phyloP scores from a whole-genome alignment of 1,140 invertebrate genomes.

The Drosophila triauraria region DNA sequence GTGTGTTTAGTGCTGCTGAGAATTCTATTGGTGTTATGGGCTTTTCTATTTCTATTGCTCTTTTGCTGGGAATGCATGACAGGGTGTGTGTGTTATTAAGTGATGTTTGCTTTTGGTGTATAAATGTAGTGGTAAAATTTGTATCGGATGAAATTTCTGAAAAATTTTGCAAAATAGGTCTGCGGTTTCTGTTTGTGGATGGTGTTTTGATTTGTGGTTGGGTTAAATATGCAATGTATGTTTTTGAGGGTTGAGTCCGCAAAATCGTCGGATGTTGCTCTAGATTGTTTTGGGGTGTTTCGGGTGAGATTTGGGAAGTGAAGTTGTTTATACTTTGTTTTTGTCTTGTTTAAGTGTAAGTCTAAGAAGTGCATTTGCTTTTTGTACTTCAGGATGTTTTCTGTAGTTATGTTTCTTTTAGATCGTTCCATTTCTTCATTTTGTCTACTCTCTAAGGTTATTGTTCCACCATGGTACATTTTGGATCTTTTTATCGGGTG shows the following conservation, averaged over 20 bases:
- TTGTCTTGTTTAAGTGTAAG: too few species aligned
- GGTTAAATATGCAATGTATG: conserved; percentile 16
- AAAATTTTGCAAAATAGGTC: conserved; percentile 16
- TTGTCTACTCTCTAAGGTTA: too few species aligned
- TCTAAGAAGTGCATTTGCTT: too few species aligned
- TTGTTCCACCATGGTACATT: not conserved
- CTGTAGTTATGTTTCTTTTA: too few species aligned
- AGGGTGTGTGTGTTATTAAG: conserved; percentile 8
- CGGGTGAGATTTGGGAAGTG: too few species aligned
- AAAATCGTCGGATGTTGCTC: conserved; percentile 6
- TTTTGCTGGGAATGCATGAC: not conserved
- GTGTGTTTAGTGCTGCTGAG: too few species aligned
- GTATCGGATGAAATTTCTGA: conserved; percentile 5
- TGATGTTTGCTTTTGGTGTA: not conserved
- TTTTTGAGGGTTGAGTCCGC: conserved; percentile 4
- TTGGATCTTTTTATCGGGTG: not conserved
- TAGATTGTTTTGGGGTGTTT: too few species aligned
- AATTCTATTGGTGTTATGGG: too few species aligned
- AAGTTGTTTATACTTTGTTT: too few species aligned
- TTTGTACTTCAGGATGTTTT: too few species aligned
- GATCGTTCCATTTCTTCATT: too few species aligned
- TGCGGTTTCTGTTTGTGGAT: conserved; percentile 16
- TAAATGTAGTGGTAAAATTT: not conserved
- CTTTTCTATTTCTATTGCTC: too few species aligned
- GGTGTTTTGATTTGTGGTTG: conserved; percentile 12